phyloP scores from a whole-genome alignment of 37 sponge, comb jelly and placozoan species.

The Cliona cf. orientalis region DNA sequence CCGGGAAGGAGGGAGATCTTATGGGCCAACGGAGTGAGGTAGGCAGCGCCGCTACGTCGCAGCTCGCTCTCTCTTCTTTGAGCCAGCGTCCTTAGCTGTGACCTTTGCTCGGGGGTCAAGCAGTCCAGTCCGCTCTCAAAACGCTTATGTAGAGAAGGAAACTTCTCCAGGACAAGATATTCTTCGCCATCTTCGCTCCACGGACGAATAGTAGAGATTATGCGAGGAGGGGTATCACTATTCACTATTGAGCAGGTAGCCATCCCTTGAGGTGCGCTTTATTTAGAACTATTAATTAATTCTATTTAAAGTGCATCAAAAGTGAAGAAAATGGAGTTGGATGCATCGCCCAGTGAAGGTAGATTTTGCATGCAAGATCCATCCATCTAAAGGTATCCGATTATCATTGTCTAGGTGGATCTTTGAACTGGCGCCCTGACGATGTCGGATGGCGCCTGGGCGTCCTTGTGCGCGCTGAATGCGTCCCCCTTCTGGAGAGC shows the following conservation, averaged over 20 bases:
- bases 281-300: not conserved
- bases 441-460: constrained; percentile 33
- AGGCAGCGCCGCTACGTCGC: not conserved
- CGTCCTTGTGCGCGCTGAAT: constrained; percentile 14
- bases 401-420: too few species aligned
- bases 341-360: too few species aligned
- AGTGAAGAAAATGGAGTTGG: not conserved
- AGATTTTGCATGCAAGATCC: too few species aligned
- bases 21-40: not conserved
- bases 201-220: constrained; percentile 21
- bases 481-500: not conserved
- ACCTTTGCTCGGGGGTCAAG: constrained; percentile 16
- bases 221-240: not conserved
- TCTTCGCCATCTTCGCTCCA: constrained; percentile 41
- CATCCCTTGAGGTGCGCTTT: not conserved
- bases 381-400: too few species aligned
- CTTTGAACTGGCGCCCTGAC: too few species aligned
- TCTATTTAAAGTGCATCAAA: not conserved
- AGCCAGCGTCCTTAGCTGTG: not conserved
- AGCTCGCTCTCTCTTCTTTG: not conserved
- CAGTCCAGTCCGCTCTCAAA: constrained; percentile 33
- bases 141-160: constrained; percentile 43
- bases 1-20: constrained; percentile 56
- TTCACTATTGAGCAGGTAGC: not conserved
- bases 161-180: constrained; percentile 31